Percentiles rank a stretch among this genome's conserved stretches.
Conservation (phyloP, 2,797 vertebrate genomes). For the Alosa sapidissima region DNA sequence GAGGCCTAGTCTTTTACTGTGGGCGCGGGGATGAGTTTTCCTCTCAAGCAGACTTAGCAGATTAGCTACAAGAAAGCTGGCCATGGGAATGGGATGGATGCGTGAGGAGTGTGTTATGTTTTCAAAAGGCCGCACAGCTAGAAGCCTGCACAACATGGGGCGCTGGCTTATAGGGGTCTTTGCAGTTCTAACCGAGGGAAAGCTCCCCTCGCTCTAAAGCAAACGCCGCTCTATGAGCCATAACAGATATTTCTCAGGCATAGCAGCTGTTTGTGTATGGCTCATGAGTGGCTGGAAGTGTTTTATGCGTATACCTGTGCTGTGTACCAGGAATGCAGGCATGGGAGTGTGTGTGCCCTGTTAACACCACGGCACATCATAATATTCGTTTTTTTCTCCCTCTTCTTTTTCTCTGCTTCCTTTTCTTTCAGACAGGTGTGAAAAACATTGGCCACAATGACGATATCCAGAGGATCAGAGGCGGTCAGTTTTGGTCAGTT, state of each 20-base stretch:
- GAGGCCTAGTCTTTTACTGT: not conserved
- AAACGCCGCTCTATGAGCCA: constrained; percentile 40
- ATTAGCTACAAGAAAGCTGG: constrained; percentile 16
- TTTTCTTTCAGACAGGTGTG: constrained; percentile 66
- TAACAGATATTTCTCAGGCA: constrained; percentile 60
- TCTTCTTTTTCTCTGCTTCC: constrained; percentile 32
- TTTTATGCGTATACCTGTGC: constrained; percentile 29
- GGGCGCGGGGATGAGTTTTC: not conserved
- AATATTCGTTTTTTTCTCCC: constrained; percentile 36
- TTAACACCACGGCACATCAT: constrained; percentile 33
- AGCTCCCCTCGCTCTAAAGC: constrained; percentile 48
- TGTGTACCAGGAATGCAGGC: constrained; percentile 28
- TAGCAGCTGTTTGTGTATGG: constrained; percentile 52
- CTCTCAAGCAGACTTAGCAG: constrained; percentile 26
- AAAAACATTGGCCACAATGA: constrained; percentile 68
- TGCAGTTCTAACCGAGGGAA: constrained; percentile 24
- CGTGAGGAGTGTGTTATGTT: constrained; percentile 46
- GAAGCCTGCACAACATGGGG: constrained; percentile 51
- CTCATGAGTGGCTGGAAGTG: constrained; percentile 35
- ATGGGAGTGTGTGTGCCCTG: constrained; percentile 26
- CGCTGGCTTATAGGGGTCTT: constrained; percentile 21
- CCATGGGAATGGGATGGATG: constrained; percentile 25
- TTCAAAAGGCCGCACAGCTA: constrained; percentile 53
- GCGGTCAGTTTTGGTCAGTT: constrained; percentile 52
- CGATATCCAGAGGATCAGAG: constrained; percentile 66